Conservation (phyloP, 2,888 invertebrate species). For the Plebejus melissa region DNA sequence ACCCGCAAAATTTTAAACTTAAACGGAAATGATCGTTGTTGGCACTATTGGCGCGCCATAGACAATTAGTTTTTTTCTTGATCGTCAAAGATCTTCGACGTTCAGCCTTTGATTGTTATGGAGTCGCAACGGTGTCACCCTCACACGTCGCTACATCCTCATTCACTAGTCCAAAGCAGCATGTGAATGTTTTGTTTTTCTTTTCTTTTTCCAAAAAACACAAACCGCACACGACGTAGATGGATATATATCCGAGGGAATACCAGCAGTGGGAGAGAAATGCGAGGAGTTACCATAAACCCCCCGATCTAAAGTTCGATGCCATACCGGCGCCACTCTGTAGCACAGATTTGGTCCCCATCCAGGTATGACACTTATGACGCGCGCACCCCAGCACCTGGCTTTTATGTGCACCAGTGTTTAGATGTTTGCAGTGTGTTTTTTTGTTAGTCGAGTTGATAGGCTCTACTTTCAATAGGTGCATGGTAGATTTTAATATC, state of each 20-base stretch:
- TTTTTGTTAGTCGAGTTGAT: slow-evolving; percentile 34
- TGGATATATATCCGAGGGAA: slow-evolving; percentile 78
- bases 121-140: slow-evolving; percentile 58
- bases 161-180: slow-evolving; percentile 72
- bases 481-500: slow-evolving; percentile 54
- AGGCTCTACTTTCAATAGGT: slow-evolving; percentile 40
- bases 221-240: slow-evolving; percentile 76
- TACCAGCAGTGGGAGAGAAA: slow-evolving; percentile 86
- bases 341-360: slow-evolving; percentile 75
- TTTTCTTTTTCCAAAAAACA: slow-evolving; percentile 74
- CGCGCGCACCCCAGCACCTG: slow-evolving; percentile 62
- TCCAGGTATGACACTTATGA: slow-evolving; percentile 75
- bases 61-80: neutral
- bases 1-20: neutral
- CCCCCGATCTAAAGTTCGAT: slow-evolving; percentile 77
- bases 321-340: slow-evolving; percentile 71
- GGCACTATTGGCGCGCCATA: neutral
- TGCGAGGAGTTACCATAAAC: slow-evolving; percentile 79
- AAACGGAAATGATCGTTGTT: neutral
- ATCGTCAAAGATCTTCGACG: neutral
- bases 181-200: slow-evolving; percentile 80
- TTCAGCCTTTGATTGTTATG: neutral
- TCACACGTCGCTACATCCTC: slow-evolving; percentile 65
- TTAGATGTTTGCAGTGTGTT: slow-evolving; percentile 48
- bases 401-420: slow-evolving; percentile 68